Percentiles rank a stretch among this genome's conserved stretches.
phyloP scores from a whole-genome alignment of 2,888 invertebrate genomes.

The Serripes groenlandicus region DNA sequence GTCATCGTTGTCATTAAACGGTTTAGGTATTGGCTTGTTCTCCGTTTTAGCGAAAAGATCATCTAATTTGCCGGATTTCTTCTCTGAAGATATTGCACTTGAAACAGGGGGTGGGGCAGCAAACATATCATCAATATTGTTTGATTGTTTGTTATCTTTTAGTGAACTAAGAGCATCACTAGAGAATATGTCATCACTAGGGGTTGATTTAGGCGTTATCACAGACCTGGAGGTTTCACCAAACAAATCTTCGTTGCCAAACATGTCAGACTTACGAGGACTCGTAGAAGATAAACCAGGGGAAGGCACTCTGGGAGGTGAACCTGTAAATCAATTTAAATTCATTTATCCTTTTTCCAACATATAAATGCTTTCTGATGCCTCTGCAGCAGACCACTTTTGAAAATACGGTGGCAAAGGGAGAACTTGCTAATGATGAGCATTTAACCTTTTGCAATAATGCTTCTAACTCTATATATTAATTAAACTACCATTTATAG shows the following conservation, averaged over 20 bases:
- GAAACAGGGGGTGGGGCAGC: constrained; percentile 16
- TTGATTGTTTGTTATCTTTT: constrained; percentile 32
- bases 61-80: constrained; percentile 6
- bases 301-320: constrained; percentile 54
- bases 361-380: background rate
- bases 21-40: constrained; percentile 9
- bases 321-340: constrained; percentile 9
- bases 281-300: constrained; percentile 27
- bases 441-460: background rate
- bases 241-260: constrained; percentile 80
- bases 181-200: constrained; percentile 60
- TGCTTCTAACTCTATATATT: no score
- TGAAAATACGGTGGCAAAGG: background rate
- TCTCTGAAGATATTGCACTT: constrained; percentile 13
- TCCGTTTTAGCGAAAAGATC: constrained; percentile 23
- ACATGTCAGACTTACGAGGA: constrained; percentile 69
- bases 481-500: no score
- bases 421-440: background rate
- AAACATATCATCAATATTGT: constrained; percentile 65
- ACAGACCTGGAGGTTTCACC: background rate
- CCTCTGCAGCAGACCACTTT: background rate
- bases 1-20: constrained; percentile 59
- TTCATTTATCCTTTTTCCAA: background rate
- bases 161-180: constrained; percentile 33
- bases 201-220: constrained; percentile 32